Evolutionary conservation across 2,113 vertebrate species (phyloP), one percentile per base, ranked within the genome.

Genomic region (Corvus moneduloides): DNA sequence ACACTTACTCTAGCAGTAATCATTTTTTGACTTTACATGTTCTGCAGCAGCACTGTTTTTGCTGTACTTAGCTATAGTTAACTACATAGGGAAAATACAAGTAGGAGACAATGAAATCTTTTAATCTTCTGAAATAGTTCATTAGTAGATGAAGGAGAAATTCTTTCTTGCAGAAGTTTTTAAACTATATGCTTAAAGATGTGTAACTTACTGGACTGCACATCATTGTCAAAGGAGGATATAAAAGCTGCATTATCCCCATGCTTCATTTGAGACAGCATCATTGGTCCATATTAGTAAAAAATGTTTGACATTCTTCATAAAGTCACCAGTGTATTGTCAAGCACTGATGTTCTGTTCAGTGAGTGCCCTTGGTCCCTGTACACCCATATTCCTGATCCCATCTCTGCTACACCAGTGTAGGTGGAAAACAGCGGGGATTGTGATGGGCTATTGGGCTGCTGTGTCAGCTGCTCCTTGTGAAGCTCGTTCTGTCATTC

Each of bases 361-460:
- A 24, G 17, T 10, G 33, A 13, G 32, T n/a, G 78, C 41, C 58
- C 27, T 21, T 24, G 46, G n/a, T 75, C 67, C 63, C 51, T 30
- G 18, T 1, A 2, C 17, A 14, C 16, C 32, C 28, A 0, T 9
- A 4, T 15, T 75, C 16, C 72, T 59, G 52, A 33, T 46, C n/a
- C 63, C 48, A 24, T 16, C 62, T 24, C 52, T 49, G 66, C 46
- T 44, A 0, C 28, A 5, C 14, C 74, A 18, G 10, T 1, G 2
- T 2, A 0, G 4, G 13, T 67, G 39, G 41, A 11, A 67, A 13
- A 9, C 3, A n/a, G 1, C 15, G 11, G 0, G 5, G 28, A 1
- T 1, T 41, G 62, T 8, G n/a, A 2, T 49, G 56, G 46, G 12
- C 52, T 56, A 2, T 4, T 18, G 33, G 41, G 75, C 79, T 90